phyloP scores from a whole-genome alignment of 2,888 invertebrate species.

The Elysia crispata region DNA sequence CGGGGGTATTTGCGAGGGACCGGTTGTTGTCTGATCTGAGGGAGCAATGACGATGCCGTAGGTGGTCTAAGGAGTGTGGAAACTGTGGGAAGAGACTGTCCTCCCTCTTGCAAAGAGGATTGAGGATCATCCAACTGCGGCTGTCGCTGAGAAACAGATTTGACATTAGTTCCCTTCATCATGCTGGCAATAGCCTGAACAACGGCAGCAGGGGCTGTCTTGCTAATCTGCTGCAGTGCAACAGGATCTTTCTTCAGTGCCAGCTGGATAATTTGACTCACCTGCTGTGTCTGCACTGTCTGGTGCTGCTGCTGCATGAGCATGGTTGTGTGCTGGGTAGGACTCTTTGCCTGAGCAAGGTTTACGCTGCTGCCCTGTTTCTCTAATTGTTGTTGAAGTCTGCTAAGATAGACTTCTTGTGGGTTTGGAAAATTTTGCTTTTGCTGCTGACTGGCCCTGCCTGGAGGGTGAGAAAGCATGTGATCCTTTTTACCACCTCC shows the following conservation, averaged over 20 bases:
- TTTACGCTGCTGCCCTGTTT: conserved; percentile 14
- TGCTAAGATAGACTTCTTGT: conserved; percentile 23
- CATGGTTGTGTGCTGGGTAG: neutral
- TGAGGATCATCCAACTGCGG: conserved; percentile 1
- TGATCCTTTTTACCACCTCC: too few species aligned
- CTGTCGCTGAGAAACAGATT: neutral
- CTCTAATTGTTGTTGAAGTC: neutral
- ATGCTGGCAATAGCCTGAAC: conserved; percentile 32
- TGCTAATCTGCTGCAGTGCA: neutral
- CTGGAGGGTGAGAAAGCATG: too few species aligned
- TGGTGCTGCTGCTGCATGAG: conserved; percentile 10
- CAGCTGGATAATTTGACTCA: conserved; percentile 31
- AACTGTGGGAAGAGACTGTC: conserved; percentile 39
- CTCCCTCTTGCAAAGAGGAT: conserved; percentile 3
- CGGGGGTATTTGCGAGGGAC: conserved; percentile 32
- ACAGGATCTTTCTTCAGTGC: conserved; percentile 12
- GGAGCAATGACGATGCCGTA: neutral
- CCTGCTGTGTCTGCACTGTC: conserved; percentile 11
- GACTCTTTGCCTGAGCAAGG: neutral
- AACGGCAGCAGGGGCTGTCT: conserved; percentile 9
- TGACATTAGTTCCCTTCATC: neutral
- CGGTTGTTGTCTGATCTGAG: conserved; percentile 21
- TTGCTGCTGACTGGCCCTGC: conserved; percentile 28
- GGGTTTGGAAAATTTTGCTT: neutral
- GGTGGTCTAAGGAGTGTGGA: conserved; percentile 42